Evolutionary conservation across 2,113 vertebrate genomes (phyloP).

Genomic region (Tichodroma muraria): DNA sequence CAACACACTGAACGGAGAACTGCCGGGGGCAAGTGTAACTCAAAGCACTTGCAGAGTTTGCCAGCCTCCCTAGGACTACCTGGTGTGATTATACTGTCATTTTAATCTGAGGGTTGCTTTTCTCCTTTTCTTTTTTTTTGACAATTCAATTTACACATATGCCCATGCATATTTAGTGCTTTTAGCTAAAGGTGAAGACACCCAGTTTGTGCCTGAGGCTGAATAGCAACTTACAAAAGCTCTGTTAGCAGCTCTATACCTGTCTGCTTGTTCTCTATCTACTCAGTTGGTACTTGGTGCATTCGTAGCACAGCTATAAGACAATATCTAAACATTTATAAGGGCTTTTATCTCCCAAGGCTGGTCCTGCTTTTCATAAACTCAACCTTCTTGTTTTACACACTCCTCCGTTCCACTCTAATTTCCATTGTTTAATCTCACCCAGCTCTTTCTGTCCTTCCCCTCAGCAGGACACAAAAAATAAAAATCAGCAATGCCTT

Average conservation of each 20-base stretch:
- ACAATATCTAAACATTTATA: neutral
- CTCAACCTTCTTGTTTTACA: conserved; percentile 20
- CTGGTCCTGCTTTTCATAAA: neutral
- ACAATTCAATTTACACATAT: neutral
- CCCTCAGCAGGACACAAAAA: conserved; percentile 23
- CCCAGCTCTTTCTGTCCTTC: conserved; percentile 16
- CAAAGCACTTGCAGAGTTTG: neutral
- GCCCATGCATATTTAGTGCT: fast-evolving
- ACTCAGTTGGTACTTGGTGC: neutral
- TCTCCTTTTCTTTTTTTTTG: neutral
- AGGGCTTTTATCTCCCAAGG: neutral
- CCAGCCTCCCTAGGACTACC: neutral
- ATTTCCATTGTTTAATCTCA: conserved; percentile 50
- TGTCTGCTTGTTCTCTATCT: neutral
- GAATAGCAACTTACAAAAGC: neutral
- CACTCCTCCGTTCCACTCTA: neutral
- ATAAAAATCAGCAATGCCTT: neutral
- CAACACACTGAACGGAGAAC: neutral
- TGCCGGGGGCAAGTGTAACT: neutral
- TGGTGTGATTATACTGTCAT: neutral
- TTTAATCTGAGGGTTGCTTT: neutral
- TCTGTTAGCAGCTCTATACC: neutral
- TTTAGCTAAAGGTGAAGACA: neutral
- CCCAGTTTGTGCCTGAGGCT: neutral
- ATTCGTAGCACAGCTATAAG: fast-evolving